phyloP scores from a whole-genome alignment of 2,888 invertebrate genomes.

The Pemphredon lugubris region DNA sequence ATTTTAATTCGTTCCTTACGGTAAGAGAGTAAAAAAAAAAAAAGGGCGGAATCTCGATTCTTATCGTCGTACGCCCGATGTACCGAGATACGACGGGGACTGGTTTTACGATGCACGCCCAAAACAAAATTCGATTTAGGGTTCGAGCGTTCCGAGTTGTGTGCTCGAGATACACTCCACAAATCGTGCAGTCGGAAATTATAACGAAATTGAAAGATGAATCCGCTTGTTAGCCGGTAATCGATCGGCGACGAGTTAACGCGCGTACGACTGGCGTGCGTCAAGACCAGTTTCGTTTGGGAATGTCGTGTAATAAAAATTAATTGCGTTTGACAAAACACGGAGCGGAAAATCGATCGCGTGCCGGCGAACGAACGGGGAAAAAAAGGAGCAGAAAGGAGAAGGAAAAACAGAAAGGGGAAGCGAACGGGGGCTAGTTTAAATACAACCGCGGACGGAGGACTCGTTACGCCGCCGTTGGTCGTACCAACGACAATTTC shows the following conservation, averaged over 20 bases:
- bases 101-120: conserved; percentile 35
- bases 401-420: too few relatives aligned
- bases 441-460: conserved; percentile 23
- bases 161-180: not conserved
- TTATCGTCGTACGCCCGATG: conserved; percentile 47
- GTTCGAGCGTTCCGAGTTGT: not conserved
- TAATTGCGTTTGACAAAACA: too few relatives aligned
- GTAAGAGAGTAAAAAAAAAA: conserved; percentile 25
- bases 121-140: conserved; percentile 33
- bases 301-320: too few relatives aligned
- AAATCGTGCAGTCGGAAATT: not conserved
- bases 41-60: conserved; percentile 41
- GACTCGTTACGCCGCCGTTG: conserved; percentile 5
- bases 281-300: too few relatives aligned
- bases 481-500: conserved; percentile 59
- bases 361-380: too few relatives aligned
- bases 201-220: not conserved
- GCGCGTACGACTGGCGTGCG: too few relatives aligned
- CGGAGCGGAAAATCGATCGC: too few relatives aligned
- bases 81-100: conserved; percentile 40
- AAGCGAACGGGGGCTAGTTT: too few relatives aligned
- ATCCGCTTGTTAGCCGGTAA: too few relatives aligned
- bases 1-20: conserved; percentile 36
- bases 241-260: too few relatives aligned
- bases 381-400: too few relatives aligned